These are phyloP conservation scores for Cryptotermes secundus DNA, from an alignment of 1,140 invertebrate genomes.

Conservation along the genomic window DNA sequence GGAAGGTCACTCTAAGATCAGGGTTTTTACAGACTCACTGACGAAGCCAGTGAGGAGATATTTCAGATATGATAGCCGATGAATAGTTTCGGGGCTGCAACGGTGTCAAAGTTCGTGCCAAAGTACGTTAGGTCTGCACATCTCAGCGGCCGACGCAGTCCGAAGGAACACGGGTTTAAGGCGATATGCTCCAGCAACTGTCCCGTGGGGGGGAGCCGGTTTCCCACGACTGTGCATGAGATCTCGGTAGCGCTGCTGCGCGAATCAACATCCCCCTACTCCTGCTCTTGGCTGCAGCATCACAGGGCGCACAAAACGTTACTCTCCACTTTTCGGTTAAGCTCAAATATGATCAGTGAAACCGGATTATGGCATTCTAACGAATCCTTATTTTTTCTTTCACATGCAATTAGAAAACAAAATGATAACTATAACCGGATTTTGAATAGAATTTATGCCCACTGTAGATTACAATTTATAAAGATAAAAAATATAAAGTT, in stretches of 20 bases:
- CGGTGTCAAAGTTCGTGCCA: neutral
- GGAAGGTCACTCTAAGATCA: no score
- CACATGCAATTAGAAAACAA: no score
- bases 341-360: no score
- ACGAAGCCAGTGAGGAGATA: neutral
- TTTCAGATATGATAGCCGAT: neutral
- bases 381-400: no score
- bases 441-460: no score
- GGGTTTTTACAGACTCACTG: no score
- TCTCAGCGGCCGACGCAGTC: neutral
- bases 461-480: no score
- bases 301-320: neutral
- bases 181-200: neutral
- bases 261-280: neutral
- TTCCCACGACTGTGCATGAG: slow-evolving; percentile 1
- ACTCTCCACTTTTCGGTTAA: no score
- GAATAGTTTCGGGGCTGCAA: neutral
- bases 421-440: no score
- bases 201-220: neutral
- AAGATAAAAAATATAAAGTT: no score
- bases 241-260: neutral
- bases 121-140: neutral
- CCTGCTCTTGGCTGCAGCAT: slow-evolving; percentile 1
- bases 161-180: neutral
- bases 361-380: no score